phyloP scores from a whole-genome alignment of 1,140 invertebrate species.

The Euura saliciscinereae region DNA sequence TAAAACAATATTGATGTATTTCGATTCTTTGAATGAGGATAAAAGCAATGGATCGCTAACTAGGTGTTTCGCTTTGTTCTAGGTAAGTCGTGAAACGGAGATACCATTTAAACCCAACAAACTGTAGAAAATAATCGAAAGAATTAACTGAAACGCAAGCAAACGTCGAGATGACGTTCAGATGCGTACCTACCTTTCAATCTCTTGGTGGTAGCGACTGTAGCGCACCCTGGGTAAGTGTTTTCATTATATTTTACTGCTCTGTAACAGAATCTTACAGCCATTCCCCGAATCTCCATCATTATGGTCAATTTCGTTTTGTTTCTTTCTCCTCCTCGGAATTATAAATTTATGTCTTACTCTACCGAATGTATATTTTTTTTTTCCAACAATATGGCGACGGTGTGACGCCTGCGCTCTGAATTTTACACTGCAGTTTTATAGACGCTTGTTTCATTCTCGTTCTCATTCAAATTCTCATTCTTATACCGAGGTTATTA shows the following conservation, averaged over 20 bases:
- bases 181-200: slow-evolving; percentile 71
- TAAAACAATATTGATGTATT: too few species aligned
- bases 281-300: background rate
- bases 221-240: slow-evolving; percentile 70
- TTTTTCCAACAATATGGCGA: background rate
- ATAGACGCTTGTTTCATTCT: background rate
- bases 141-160: background rate
- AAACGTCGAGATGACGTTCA: slow-evolving; percentile 61
- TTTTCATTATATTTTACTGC: background rate
- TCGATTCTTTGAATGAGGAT: too few species aligned
- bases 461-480: slow-evolving; percentile 42
- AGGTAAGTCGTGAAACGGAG: slow-evolving; percentile 61
- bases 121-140: slow-evolving; percentile 16
- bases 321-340: too few species aligned
- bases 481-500: slow-evolving; percentile 53
- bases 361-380: too few species aligned
- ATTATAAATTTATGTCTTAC: too few species aligned
- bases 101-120: slow-evolving; percentile 32
- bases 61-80: slow-evolving; percentile 59
- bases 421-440: slow-evolving; percentile 12
- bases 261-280: background rate
- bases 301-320: too few species aligned
- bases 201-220: slow-evolving; percentile 66
- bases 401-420: slow-evolving; percentile 30
- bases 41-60: slow-evolving; percentile 44